Percentiles rank a stretch among this genome's conserved stretches.
Evolutionary conservation across 2,888 invertebrate species (phyloP).

Genomic region (Chrysina gloriosa): DNA sequence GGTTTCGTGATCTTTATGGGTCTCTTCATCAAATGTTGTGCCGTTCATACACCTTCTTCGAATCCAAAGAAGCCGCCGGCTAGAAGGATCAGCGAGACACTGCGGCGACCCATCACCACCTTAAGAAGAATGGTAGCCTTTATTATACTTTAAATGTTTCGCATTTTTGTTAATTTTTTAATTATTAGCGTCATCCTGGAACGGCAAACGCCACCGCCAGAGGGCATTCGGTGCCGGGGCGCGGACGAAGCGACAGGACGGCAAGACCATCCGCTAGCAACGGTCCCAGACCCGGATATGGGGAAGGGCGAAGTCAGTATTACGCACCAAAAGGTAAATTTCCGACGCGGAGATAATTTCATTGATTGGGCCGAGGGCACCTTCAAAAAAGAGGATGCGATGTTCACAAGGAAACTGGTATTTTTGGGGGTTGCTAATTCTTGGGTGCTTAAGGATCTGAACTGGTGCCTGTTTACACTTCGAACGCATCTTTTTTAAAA

Average conservation of each 20-base stretch:
- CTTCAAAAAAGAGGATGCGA: too few relatives aligned
- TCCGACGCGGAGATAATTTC: too few relatives aligned
- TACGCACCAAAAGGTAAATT: constrained; percentile 76
- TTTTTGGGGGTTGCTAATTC: too few relatives aligned
- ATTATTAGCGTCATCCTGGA: constrained; percentile 42
- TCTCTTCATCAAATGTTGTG: constrained; percentile 98
- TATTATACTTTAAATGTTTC: constrained; percentile 46
- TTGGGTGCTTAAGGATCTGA: too few relatives aligned
- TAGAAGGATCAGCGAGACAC: constrained; percentile 90
- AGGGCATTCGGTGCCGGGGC: constrained; percentile 43
- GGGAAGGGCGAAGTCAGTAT: constrained; percentile 79
- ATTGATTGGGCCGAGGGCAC: too few relatives aligned
- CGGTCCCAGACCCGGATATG: constrained; percentile 76
- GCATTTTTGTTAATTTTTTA: too few relatives aligned
- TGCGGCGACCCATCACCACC: constrained; percentile 91
- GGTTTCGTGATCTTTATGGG: constrained; percentile 96
- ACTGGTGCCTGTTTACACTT: too few relatives aligned
- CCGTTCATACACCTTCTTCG: constrained; percentile 98
- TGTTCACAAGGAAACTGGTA: too few relatives aligned
- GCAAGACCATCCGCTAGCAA: constrained; percentile 65
- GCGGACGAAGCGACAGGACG: constrained; percentile 58
- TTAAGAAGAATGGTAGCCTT: constrained; percentile 88
- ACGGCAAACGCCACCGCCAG: constrained; percentile 36
- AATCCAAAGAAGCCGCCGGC: constrained; percentile 98
- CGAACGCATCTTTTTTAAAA: too few relatives aligned